Conservation (phyloP, 30 jellyfish, hydroid and myxozoan genomes). For the Catostylus mosaicus region DNA sequence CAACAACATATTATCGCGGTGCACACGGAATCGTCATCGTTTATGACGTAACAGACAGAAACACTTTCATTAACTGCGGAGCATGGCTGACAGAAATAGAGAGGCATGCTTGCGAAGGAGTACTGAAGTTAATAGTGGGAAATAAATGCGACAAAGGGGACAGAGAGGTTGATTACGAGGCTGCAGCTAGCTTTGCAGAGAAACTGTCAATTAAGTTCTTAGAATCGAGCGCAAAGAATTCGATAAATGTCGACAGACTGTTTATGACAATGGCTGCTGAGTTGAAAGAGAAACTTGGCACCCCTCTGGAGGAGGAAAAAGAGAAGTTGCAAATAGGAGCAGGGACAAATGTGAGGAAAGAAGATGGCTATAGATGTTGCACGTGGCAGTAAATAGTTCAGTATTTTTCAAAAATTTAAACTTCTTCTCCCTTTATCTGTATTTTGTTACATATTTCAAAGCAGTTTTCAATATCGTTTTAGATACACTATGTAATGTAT, state of each 20-base stretch:
- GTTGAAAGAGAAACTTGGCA: constrained; percentile 76
- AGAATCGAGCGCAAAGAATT: constrained; percentile 83
- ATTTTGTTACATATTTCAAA: too few relatives aligned
- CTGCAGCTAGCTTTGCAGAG: constrained; percentile 76
- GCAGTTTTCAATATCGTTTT: too few relatives aligned
- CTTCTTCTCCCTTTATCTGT: too few relatives aligned
- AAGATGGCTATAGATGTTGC: constrained; percentile 33
- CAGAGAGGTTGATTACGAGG: constrained; percentile 77
- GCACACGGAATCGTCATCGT: constrained; percentile 90
- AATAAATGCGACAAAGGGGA: constrained; percentile 73
- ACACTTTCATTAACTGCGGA: constrained; percentile 73
- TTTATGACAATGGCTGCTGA: constrained; percentile 80
- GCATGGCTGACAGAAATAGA: constrained; percentile 83
- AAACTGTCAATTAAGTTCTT: constrained; percentile 55
- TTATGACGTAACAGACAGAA: constrained; percentile 82
- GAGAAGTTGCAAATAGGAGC: constrained; percentile 38
- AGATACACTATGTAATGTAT: too few relatives aligned
- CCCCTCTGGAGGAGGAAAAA: constrained; percentile 56
- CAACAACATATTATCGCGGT: constrained; percentile 91
- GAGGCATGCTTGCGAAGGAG: constrained; percentile 85
- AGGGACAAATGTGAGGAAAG: constrained; percentile 25
- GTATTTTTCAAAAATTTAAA: too few relatives aligned
- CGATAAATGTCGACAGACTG: constrained; percentile 66
- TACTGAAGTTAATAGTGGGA: constrained; percentile 70
- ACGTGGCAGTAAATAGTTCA: constrained; percentile 26